A percentile compares a stretch with the other conserved stretches of the same genome.
These are phyloP conservation scores for Platyscapa corneri DNA, from an alignment of 1,140 invertebrate species.

Conservation along the genomic window DNA sequence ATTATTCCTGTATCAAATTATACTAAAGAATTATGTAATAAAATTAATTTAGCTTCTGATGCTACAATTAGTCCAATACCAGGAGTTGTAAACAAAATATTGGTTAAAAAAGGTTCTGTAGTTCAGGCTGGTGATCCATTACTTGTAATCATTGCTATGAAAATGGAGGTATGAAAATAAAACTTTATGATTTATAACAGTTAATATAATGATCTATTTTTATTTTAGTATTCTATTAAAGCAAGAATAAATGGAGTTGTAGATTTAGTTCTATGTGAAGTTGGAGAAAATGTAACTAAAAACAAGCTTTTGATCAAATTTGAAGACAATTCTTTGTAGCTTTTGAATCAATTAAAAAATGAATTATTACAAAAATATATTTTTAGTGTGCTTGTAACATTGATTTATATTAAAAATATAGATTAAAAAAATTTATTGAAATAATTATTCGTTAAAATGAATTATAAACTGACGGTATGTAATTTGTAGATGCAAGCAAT, in stretches of 20 bases:
- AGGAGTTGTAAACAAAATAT: constrained; percentile 93
- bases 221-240: constrained; percentile 85
- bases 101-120: constrained; percentile 85
- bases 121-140: constrained; percentile 90
- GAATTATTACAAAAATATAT: too few species aligned
- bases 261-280: constrained; percentile 81
- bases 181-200: neutral
- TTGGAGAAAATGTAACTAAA: constrained; percentile 90
- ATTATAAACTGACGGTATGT: too few species aligned
- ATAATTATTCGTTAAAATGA: too few species aligned
- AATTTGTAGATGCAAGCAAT: too few species aligned
- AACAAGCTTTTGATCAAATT: constrained; percentile 79
- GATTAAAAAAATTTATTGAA: too few species aligned
- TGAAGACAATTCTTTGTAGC: constrained; percentile 30
- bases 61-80: constrained; percentile 93
- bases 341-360: too few species aligned
- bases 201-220: constrained; percentile 37
- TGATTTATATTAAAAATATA: too few species aligned
- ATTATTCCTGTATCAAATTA: constrained; percentile 74
- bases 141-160: constrained; percentile 97
- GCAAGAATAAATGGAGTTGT: constrained; percentile 86
- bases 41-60: constrained; percentile 60
- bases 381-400: too few species aligned
- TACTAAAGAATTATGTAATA: constrained; percentile 66
- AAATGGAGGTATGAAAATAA: constrained; percentile 90